Conservation (phyloP, 2,797 vertebrate species). For the Remorina albescens region DNA sequence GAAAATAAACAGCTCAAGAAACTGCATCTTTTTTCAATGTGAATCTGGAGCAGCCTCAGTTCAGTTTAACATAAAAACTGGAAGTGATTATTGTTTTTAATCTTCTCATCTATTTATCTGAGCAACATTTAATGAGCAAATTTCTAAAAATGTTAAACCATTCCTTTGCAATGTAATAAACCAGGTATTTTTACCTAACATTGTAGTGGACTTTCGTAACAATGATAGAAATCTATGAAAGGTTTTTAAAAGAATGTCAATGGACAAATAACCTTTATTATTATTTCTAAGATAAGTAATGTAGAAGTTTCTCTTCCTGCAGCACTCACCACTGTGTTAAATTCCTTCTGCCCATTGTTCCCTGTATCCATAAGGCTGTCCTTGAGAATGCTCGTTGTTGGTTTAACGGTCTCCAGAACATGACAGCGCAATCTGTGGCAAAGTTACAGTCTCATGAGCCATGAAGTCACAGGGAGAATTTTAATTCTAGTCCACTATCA, state of each 20-base stretch:
- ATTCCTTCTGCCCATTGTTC: slow-evolving; percentile 86
- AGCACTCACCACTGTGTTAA: slow-evolving; percentile 85
- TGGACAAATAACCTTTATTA: background rate
- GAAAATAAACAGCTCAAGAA: background rate
- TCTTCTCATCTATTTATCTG: too few relatives aligned
- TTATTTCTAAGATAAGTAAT: background rate
- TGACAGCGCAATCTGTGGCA: slow-evolving; percentile 92
- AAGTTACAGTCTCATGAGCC: slow-evolving; percentile 46
- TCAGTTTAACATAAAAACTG: background rate
- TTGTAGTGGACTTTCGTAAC: background rate
- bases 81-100: too few relatives aligned
- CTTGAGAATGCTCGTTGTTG: slow-evolving; percentile 79
- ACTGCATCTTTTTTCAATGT: background rate
- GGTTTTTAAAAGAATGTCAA: background rate
- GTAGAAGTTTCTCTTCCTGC: background rate
- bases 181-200: background rate
- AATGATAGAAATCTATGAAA: background rate
- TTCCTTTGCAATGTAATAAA: background rate
- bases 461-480: background rate
- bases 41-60: background rate
- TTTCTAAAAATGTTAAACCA: too few relatives aligned
- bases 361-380: slow-evolving; percentile 78
- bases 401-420: slow-evolving; percentile 87
- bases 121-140: too few relatives aligned
- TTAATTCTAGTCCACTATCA: slow-evolving; percentile 6